These are phyloP conservation scores for Pseudorectes ferrugineus DNA, from an alignment of 2,113 vertebrate genomes.

Conservation along the genomic window DNA sequence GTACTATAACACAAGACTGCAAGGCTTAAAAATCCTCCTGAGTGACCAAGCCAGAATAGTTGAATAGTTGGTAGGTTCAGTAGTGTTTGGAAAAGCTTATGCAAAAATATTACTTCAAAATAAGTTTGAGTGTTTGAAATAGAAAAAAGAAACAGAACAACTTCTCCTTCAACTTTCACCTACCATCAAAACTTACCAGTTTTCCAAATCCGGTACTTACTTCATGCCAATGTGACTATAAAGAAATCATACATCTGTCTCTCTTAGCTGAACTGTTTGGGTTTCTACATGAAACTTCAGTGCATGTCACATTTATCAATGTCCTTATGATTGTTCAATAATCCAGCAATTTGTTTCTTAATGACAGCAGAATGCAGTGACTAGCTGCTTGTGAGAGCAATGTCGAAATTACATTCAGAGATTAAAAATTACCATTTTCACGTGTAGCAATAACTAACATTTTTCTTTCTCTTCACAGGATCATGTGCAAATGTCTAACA, in stretches of 20 bases:
- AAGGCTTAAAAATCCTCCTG: neutral
- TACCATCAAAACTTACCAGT: neutral
- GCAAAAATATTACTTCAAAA: neutral
- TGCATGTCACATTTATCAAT: constrained; percentile 5
- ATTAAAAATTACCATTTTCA: constrained; percentile 29
- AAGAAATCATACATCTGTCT: neutral
- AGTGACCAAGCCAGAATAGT: neutral
- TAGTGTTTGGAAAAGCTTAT: neutral
- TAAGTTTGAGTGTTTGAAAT: neutral
- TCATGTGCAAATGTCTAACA: constrained; percentile 65
- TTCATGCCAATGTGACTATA: neutral
- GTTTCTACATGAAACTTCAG: constrained; percentile 2
- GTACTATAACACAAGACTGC: neutral
- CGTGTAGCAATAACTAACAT: constrained; percentile 31
- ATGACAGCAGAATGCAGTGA: constrained; percentile 13
- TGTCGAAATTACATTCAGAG: constrained; percentile 71
- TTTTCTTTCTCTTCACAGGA: constrained; percentile 45
- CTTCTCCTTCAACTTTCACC: neutral
- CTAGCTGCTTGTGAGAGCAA: constrained; percentile 48
- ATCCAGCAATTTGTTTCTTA: constrained; percentile 54
- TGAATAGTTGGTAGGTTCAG: neutral
- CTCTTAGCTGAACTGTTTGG: neutral
- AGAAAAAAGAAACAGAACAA: neutral
- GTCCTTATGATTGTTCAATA: constrained; percentile 37
- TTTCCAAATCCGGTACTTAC: neutral